Conservation (phyloP, 2,113 vertebrate genomes). For the Notothenia coriiceps region DNA sequence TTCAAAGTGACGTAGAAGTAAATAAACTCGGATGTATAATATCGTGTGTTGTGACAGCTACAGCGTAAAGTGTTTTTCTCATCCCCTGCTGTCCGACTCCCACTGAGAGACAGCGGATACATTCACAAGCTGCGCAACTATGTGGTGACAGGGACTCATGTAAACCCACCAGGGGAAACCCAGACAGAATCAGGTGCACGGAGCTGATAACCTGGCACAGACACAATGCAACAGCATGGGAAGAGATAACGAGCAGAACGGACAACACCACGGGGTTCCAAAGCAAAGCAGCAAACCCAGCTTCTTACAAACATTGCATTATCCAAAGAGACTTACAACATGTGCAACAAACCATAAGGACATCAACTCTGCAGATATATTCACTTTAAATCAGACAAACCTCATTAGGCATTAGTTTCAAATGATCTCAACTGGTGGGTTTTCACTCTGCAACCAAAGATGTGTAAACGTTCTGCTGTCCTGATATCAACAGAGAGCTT, state of each 20-base stretch:
- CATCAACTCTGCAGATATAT: too few species aligned
- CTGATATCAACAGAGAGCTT: too few species aligned
- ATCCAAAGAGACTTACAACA: too few species aligned
- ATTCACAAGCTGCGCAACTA: background rate
- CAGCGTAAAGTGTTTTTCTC: constrained; percentile 2
- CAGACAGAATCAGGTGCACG: constrained; percentile 37
- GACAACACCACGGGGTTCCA: background rate
- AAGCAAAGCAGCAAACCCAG: background rate
- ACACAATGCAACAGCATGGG: constrained; percentile 2
- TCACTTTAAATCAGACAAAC: too few species aligned
- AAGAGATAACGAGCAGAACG: constrained; percentile 31
- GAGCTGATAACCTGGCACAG: constrained; percentile 52
- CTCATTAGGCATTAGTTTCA: too few species aligned
- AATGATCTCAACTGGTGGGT: too few species aligned
- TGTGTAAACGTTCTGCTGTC: too few species aligned
- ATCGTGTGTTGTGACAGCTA: background rate
- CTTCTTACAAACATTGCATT: background rate
- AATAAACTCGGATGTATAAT: too few species aligned
- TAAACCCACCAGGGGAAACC: background rate
- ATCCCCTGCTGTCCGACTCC: background rate
- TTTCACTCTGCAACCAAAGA: too few species aligned
- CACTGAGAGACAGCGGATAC: constrained; percentile 10
- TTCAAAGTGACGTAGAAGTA: too few species aligned
- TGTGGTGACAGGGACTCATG: background rate
- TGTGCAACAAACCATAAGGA: background rate